Conservation (phyloP, 2,888 invertebrate genomes). For the Pristionchus exspectatus region DNA sequence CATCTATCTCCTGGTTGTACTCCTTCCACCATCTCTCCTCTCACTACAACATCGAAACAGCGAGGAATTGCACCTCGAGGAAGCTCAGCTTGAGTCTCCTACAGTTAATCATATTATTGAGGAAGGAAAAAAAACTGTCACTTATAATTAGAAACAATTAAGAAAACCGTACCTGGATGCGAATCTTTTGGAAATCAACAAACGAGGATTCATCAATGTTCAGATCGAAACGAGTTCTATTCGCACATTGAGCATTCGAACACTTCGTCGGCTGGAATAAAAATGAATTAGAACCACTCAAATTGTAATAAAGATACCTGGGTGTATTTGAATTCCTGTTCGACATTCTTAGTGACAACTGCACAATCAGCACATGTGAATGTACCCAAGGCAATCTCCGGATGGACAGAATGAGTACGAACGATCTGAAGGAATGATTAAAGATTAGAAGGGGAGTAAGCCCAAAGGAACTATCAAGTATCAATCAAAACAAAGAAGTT, state of each 20-base stretch:
- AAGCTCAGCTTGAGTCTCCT: constrained; percentile 94
- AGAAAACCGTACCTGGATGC: constrained; percentile 85
- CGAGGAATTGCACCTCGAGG: constrained; percentile 97
- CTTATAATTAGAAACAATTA: neutral
- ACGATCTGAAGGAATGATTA: constrained; percentile 87
- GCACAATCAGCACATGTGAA: constrained; percentile 97
- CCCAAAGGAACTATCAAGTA: neutral
- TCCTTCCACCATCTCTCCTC: constrained; percentile 96
- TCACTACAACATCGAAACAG: constrained; percentile 92
- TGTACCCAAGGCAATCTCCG: constrained; percentile 90
- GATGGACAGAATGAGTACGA: constrained; percentile 98
- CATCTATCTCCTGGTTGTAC: constrained; percentile 92
- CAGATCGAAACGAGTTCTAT: constrained; percentile 91
- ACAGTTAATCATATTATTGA: neutral
- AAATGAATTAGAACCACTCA: neutral
- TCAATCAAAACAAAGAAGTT: neutral
- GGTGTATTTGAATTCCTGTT: constrained; percentile 94
- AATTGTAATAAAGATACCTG: constrained; percentile 82
- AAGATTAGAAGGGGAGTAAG: too few species aligned
- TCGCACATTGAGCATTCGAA: constrained; percentile 94
- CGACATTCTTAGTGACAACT: constrained; percentile 92
- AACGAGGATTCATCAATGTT: constrained; percentile 95
- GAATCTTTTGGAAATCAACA: constrained; percentile 97
- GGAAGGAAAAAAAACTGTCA: too few species aligned
- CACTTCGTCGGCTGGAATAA: constrained; percentile 91